phyloP scores from a whole-genome alignment of 1,140 invertebrate genomes.

The Drosophila nikananu region DNA sequence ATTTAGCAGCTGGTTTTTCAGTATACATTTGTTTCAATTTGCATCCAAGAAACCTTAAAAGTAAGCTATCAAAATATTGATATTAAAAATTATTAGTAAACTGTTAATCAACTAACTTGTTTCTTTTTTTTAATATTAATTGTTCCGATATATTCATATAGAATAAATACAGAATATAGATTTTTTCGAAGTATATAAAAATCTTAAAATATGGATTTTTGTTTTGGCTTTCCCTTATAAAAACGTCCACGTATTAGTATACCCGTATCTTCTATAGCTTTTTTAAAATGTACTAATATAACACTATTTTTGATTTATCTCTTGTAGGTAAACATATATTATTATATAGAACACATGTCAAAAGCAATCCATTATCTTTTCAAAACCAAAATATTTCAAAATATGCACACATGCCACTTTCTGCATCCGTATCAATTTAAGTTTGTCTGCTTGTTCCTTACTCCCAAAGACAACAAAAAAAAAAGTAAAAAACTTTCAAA shows the following conservation, averaged over 20 bases:
- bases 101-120: too few species aligned
- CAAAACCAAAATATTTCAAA: too few species aligned
- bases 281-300: not conserved
- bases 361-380: constrained; percentile 4
- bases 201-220: too few species aligned
- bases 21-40: not conserved
- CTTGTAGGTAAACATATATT: not conserved
- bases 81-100: too few species aligned
- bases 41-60: too few species aligned
- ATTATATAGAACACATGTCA: not conserved
- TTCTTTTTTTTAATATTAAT: too few species aligned
- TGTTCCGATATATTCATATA: too few species aligned
- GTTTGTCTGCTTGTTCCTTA: constrained; percentile 20
- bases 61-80: too few species aligned
- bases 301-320: not conserved
- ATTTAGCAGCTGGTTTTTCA: not conserved
- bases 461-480: constrained; percentile 15
- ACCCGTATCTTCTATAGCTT: not conserved
- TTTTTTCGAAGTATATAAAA: too few species aligned
- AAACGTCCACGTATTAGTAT: too few species aligned
- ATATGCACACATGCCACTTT: constrained; percentile 16
- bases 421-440: constrained; percentile 22
- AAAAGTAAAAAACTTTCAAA: constrained; percentile 14
- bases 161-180: too few species aligned
- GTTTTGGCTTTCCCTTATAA: too few species aligned